Conservation (phyloP, 2,888 invertebrate genomes). For the Paralinhomoeus sp. region DNA sequence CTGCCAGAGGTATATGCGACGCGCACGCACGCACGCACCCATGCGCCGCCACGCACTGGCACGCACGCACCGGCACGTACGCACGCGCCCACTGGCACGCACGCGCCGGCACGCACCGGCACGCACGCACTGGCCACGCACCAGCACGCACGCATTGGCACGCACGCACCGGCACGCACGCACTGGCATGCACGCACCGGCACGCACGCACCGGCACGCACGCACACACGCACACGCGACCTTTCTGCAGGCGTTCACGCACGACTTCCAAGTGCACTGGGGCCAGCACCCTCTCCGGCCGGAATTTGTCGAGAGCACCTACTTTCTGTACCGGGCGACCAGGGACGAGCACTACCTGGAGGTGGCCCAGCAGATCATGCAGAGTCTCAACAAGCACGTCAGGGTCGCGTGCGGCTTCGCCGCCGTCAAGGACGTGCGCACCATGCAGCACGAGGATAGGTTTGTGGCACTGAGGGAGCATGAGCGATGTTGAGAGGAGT, state of each 20-base stretch:
- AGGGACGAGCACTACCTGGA: constrained; percentile 81
- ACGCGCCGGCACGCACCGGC: too few relatives aligned
- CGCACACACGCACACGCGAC: background rate
- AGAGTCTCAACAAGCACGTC: constrained; percentile 65
- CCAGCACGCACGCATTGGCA: too few relatives aligned
- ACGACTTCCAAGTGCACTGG: constrained; percentile 95
- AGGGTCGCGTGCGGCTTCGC: constrained; percentile 90
- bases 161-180: too few relatives aligned
- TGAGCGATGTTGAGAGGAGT: too few relatives aligned
- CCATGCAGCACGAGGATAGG: constrained; percentile 55
- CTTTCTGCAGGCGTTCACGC: constrained; percentile 54
- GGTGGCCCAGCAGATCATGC: constrained; percentile 64
- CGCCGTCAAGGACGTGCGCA: constrained; percentile 79
- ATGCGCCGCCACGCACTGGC: too few relatives aligned
- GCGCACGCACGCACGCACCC: background rate
- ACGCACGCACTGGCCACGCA: too few relatives aligned
- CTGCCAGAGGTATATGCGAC: constrained; percentile 47
- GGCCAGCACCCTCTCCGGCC: constrained; percentile 86
- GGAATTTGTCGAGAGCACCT: constrained; percentile 87
- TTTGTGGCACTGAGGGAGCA: constrained; percentile 14
- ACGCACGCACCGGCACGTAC: too few relatives aligned
- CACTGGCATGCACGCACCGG: too few relatives aligned
- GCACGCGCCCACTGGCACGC: too few relatives aligned
- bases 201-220: too few relatives aligned
- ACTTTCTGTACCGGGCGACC: constrained; percentile 75